Conservation (phyloP, 2,113 vertebrate genomes). For the Bubo scandiacus region DNA sequence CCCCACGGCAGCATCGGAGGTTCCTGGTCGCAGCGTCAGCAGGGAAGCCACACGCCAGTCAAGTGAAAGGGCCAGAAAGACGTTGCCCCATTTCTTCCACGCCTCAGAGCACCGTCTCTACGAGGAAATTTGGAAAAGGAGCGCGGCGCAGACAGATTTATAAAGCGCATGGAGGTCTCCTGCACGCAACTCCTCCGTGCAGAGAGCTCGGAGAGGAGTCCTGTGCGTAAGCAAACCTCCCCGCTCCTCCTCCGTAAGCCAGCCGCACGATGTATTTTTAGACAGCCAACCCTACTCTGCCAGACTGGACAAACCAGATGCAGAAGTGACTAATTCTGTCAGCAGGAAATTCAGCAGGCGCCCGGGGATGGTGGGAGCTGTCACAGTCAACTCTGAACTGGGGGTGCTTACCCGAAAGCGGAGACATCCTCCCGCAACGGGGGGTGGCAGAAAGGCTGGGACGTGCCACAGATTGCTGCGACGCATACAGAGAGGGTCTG, state of each 20-base stretch:
- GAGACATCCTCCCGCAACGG: background rate
- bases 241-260: background rate
- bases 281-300: background rate
- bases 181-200: fast-evolving
- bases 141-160: fast-evolving
- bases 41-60: background rate
- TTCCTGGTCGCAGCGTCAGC: background rate
- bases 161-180: fast-evolving
- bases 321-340: constrained; percentile 34
- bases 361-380: background rate
- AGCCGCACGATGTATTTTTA: background rate
- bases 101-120: fast-evolving
- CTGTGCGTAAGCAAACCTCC: background rate
- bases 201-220: background rate
- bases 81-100: fast-evolving
- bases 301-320: constrained; percentile 39
- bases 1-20: background rate
- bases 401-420: background rate
- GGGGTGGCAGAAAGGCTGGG: no score
- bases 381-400: background rate
- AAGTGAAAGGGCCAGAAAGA: background rate
- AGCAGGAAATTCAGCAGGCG: background rate
- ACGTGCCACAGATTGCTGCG: background rate
- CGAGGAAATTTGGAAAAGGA: background rate
- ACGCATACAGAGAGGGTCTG: background rate